These are phyloP conservation scores for Oligia latruncula DNA, from an alignment of 2,888 invertebrate species.

Conservation along the genomic window DNA sequence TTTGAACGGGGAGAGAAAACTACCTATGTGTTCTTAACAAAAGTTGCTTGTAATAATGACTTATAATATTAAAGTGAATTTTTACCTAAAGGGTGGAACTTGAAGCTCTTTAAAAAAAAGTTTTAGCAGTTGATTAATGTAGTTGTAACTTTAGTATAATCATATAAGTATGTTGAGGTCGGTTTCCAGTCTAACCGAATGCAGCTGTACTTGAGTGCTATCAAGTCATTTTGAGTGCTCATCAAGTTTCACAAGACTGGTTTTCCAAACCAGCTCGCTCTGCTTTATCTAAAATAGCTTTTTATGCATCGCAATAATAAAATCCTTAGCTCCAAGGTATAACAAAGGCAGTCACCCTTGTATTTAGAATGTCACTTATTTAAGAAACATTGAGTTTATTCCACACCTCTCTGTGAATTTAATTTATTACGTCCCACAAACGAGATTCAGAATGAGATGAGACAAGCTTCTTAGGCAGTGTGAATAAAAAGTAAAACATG, in stretches of 20 bases:
- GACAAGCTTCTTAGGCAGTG: conserved; percentile 67
- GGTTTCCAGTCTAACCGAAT: too few relatives aligned
- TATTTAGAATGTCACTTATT: conserved; percentile 58
- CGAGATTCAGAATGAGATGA: conserved; percentile 63
- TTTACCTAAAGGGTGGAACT: neutral
- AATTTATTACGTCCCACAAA: conserved; percentile 79
- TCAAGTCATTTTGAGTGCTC: neutral
- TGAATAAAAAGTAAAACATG: conserved; percentile 26
- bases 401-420: conserved; percentile 77
- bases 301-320: neutral
- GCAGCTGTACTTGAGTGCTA: too few relatives aligned
- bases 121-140: neutral
- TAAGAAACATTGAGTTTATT: conserved; percentile 64
- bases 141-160: neutral
- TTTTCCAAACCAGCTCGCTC: too few relatives aligned
- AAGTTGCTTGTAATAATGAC: neutral
- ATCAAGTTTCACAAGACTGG: too few relatives aligned
- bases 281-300: neutral
- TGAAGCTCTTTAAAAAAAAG: too few relatives aligned
- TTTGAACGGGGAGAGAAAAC: too few relatives aligned
- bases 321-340: neutral
- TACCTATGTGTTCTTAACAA: neutral
- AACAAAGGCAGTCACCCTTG: neutral
- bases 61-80: neutral
- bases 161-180: too few relatives aligned